phyloP scores from a whole-genome alignment of 2,113 vertebrate species.

The Cephalopholis sonnerati region DNA sequence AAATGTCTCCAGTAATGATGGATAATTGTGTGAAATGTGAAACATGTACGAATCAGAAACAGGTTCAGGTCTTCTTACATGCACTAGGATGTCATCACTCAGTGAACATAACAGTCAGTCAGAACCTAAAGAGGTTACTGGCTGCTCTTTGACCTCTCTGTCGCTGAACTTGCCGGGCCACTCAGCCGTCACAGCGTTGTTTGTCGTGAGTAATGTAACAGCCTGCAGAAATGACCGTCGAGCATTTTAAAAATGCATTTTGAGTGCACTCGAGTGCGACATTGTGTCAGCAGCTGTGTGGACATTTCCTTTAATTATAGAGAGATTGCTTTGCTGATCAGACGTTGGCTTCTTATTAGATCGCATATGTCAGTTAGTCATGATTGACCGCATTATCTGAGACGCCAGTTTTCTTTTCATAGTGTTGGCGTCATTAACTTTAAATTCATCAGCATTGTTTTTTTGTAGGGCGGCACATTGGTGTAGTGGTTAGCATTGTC shows the following conservation, averaged over 20 bases:
- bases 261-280: background rate
- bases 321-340: background rate
- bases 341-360: too few species aligned
- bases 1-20: background rate
- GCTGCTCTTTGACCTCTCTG: conserved; percentile 29
- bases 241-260: background rate
- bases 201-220: background rate
- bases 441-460: too few species aligned
- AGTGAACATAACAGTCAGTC: background rate
- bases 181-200: background rate
- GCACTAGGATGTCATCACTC: background rate
- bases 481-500: too few species aligned
- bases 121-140: background rate
- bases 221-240: background rate
- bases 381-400: too few species aligned
- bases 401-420: too few species aligned
- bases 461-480: too few species aligned
- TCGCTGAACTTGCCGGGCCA: background rate
- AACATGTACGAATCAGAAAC: background rate
- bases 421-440: too few species aligned
- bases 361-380: too few species aligned
- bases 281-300: background rate
- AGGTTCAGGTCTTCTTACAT: background rate
- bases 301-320: background rate
- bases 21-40: background rate